Conservation (phyloP, 2,113 vertebrate species). For the Phasianus colchicus region DNA sequence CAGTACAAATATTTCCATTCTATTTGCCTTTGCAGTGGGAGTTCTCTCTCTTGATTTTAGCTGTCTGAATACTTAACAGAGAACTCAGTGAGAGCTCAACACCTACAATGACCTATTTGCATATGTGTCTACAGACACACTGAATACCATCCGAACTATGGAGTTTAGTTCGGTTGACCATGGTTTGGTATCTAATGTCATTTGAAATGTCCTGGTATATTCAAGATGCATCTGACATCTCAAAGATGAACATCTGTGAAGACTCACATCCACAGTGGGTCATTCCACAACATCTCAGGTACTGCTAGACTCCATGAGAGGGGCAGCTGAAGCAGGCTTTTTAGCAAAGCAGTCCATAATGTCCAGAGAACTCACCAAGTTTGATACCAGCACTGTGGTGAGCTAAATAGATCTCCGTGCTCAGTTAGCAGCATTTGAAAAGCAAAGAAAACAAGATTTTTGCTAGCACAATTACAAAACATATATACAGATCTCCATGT, state of each 20-base stretch:
- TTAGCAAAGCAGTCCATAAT: rapidly evolving
- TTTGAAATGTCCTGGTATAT: background rate
- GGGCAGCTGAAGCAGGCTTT: background rate
- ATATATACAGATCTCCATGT: background rate
- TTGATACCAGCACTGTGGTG: background rate
- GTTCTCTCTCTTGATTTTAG: background rate
- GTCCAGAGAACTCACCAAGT: background rate
- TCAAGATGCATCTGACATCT: background rate
- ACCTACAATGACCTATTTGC: background rate
- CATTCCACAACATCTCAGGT: background rate
- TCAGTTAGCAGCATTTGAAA: background rate
- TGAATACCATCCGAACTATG: background rate
- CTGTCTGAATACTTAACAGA: background rate
- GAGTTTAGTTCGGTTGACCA: background rate
- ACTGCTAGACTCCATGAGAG: background rate
- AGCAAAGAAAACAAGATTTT: background rate
- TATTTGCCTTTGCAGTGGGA: background rate
- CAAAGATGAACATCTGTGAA: background rate
- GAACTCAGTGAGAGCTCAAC: background rate
- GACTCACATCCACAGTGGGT: background rate
- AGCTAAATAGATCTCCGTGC: background rate
- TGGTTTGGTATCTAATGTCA: background rate
- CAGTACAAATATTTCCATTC: background rate
- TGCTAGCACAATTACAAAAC: background rate
- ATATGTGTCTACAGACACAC: background rate